These are phyloP conservation scores for Spongilla lacustris DNA, from an alignment of 37 sponge, comb jelly and placozoan genomes.

Conservation along the genomic window DNA sequence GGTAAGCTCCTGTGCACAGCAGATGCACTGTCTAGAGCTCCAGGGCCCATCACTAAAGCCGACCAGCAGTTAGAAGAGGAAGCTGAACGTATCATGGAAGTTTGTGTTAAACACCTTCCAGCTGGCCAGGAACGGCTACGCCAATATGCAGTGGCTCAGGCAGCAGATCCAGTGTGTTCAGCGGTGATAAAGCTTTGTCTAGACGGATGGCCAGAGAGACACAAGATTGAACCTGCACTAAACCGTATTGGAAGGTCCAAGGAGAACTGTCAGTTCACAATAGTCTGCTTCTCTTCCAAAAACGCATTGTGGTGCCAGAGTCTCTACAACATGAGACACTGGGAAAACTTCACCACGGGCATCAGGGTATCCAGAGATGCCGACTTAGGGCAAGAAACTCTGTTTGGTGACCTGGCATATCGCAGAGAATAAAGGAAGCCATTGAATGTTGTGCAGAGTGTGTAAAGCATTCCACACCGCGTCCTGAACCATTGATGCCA, in stretches of 20 bases:
- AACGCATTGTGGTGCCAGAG: slow-evolving; percentile 10
- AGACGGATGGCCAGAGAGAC: neutral
- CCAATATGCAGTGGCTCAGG: neutral
- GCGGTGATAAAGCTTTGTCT: neutral
- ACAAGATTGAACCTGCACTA: neutral
- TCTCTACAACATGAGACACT: neutral
- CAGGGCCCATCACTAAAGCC: neutral
- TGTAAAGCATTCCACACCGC: neutral
- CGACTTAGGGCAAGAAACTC: neutral
- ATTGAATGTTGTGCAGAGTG: slow-evolving; percentile 16
- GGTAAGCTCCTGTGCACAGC: slow-evolving; percentile 13
- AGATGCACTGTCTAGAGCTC: slow-evolving; percentile 7
- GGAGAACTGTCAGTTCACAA: slow-evolving; percentile 2
- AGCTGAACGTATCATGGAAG: slow-evolving; percentile 2
- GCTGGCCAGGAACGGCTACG: neutral
- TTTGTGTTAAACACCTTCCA: neutral
- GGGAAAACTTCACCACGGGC: slow-evolving; percentile 10
- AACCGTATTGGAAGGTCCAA: slow-evolving; percentile 8
- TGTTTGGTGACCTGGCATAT: slow-evolving; percentile 61
- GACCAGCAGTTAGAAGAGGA: neutral
- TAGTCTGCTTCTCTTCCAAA: neutral
- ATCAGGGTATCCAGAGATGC: slow-evolving; percentile 14
- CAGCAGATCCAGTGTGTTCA: slow-evolving; percentile 5
- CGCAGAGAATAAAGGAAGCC: slow-evolving; percentile 1
- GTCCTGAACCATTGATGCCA: slow-evolving; percentile 26